Evolutionary conservation across 1,140 invertebrate species (phyloP), one percentile per base, ranked within the genome.

Genomic region (Cydia pomonella): DNA sequence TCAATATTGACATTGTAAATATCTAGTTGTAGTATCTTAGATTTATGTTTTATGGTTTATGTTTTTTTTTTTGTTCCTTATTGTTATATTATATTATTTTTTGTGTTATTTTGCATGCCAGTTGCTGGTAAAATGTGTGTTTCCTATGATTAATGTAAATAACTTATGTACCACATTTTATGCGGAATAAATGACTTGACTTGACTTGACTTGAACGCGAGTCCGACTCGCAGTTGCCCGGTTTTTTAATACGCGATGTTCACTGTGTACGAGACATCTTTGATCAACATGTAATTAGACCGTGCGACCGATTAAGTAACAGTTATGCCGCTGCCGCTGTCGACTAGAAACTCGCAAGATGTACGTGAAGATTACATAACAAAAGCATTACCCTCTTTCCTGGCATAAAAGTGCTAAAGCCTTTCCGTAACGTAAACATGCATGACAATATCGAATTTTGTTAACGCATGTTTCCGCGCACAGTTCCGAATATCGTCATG

Each of bases 271-370:
- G 73, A 73, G 18, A 29, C 50, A 73, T 59, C 50, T 62, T 38
- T 53, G 44, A 50, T 66, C 63, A n/a, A 71, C 41, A 62, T 78
- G 72, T 74, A 88, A 86, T 50, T 86, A 76, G 84, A 84, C 75
- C 85, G 83, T 86, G 87, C 75, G 85, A 86, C 74, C 72, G 77
- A 75, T 87, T 84, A 81, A 79, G 82, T 83, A 85, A 85, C 63
- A 10, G 81, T 74, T 44, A 72, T 76, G 63, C 25, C 33, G 72
- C n/a, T 76, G 63, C 25, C 33, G 72, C n/a, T 66, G 71, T 23
- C 25, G 62, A 47, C 71, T 72, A 53, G 59, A 66, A 71, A 76
- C 59, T 66, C 23, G 63, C 27, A 33, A 66, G 63, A 27, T 66
- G 63, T 29, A 29, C 23, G 27, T 66, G 2, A 4, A n/a, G 16